Conservation (phyloP, 2,113 vertebrate genomes). For the Cephalopterus ornatus region DNA sequence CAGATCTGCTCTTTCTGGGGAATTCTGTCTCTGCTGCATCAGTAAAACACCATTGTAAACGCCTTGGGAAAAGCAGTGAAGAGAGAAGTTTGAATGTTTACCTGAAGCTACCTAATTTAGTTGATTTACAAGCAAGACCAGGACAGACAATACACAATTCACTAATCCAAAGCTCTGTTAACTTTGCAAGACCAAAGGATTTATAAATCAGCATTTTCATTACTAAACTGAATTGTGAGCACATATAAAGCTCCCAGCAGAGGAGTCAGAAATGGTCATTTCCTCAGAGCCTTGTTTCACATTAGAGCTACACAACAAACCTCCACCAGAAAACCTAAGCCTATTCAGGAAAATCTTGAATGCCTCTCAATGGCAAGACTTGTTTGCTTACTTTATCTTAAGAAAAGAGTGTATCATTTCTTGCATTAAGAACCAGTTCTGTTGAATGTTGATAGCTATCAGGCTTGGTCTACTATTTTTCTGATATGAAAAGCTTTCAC, state of each 20-base stretch:
- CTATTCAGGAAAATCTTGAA: background rate
- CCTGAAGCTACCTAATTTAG: background rate
- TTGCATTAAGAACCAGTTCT: background rate
- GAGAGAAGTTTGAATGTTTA: background rate
- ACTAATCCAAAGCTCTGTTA: background rate
- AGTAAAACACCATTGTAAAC: background rate
- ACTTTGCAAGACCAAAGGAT: background rate
- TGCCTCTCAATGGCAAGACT: background rate
- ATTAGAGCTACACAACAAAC: background rate
- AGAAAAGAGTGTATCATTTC: background rate
- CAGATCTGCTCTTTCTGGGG: background rate
- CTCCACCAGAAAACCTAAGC: background rate
- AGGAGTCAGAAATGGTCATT: background rate
- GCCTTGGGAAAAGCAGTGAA: background rate
- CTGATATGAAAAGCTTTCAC: conserved; percentile 13
- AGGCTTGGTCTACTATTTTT: background rate
- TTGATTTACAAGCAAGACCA: background rate
- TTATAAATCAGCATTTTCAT: background rate
- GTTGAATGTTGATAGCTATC: background rate
- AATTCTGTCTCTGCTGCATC: background rate
- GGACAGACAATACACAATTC: background rate
- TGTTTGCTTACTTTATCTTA: background rate
- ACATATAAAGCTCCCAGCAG: background rate
- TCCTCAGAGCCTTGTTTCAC: background rate
- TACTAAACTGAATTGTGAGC: background rate